Base-by-base conservation (phyloP, 2,797 vertebrate genomes). In the Tarsius wallacei region DNA sequence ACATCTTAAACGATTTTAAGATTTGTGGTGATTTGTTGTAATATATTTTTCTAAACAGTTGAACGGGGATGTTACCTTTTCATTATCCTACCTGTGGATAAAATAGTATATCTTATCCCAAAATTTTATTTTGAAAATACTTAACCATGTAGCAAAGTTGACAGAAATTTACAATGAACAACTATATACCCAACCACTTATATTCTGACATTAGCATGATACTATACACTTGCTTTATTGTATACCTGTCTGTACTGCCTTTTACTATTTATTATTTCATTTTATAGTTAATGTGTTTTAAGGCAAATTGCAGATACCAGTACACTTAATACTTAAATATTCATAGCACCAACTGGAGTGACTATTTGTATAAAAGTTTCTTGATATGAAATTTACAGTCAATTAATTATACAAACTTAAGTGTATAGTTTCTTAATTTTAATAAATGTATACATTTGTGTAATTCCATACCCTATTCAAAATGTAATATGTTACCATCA, bases 211-310 rank as follows among this genome's bases (percentile, higher is more conserved):
- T 64, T 64, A 73, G 47, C 4, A 55, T 81, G 68, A 59, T 55
- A 42, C 7, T 36, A 2, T 51, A 26, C 19, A 68, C 24, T 76
- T 59, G 55, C 6, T 70, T 70, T 96, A 59, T 87, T 51, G 76
- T 31, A 24, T 36, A 77, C 16, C 53, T 55, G 31, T 10, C 5
- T 73, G 19, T 22, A 33, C 64, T 84, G 24, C 1, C 10, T 70
- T 90, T 59, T 42, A 42, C 42, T 81, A 21, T 12, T 3, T 87
- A 82, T 95, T n/a, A 86, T 82, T 53, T 31, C 33, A 81, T 87
- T 21, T 71, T 90, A 63, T 71, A 86, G 95, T 61, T 63, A 80
- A 84, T 95, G 19, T 2, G 31, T 91, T 90, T 96, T 31, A 70
- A 81, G 89, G 47, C 3, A 89, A 96, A 70, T 68, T 74, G 16